Evolutionary conservation across 2,888 invertebrate species (phyloP).

Genomic region (Alloscopus bannaensis): DNA sequence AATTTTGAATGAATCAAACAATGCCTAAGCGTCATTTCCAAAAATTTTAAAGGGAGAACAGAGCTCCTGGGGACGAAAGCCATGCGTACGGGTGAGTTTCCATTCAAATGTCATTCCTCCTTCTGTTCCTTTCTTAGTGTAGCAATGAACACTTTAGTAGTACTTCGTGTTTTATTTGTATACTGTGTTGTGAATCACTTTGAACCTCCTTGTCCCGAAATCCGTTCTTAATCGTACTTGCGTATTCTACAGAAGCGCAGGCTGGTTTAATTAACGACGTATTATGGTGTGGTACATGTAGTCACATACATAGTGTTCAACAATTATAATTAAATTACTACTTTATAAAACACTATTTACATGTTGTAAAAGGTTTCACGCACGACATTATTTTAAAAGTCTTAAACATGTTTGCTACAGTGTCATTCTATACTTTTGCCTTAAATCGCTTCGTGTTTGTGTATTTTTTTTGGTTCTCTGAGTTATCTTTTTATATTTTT

Average conservation of each 20-base stretch:
- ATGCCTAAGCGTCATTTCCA: constrained; percentile 64
- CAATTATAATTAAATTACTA: too few species aligned
- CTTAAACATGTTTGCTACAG: too few species aligned
- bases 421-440: not conserved
- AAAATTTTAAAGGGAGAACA: constrained; percentile 65
- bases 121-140: not conserved
- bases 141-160: not conserved
- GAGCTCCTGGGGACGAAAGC: constrained; percentile 71
- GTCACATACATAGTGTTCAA: too few species aligned
- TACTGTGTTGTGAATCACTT: not conserved
- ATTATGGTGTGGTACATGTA: too few species aligned
- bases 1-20: too few species aligned
- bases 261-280: too few species aligned
- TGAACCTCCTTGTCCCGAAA: too few species aligned
- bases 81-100: constrained; percentile 72
- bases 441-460: not conserved
- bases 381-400: too few species aligned
- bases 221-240: too few species aligned
- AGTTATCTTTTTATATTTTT: constrained; percentile 9
- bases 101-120: not conserved
- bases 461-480: not conserved
- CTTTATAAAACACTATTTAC: too few species aligned
- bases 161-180: not conserved
- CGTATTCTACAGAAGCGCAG: too few species aligned
- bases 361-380: too few species aligned